These are phyloP conservation scores for Sebastes hopkinsi DNA, from an alignment of 2,797 vertebrate genomes.

Conservation along the genomic window DNA sequence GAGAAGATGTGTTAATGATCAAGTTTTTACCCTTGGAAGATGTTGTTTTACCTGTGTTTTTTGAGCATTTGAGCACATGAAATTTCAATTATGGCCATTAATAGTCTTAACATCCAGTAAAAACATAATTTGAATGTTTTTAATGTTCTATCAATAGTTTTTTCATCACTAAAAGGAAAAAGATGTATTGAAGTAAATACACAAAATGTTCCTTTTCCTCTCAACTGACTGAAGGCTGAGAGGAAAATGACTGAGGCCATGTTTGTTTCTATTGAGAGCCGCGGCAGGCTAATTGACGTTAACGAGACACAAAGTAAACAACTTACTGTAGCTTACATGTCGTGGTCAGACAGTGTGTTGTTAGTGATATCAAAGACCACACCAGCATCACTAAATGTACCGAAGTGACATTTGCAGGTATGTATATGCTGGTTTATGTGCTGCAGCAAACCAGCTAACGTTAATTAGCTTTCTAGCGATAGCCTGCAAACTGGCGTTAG, in stretches of 20 bases:
- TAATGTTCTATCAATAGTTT: background rate
- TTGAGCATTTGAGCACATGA: background rate
- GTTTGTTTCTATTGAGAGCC: background rate
- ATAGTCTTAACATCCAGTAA: background rate
- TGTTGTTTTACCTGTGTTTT: background rate
- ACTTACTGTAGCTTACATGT: background rate
- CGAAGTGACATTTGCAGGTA: too few relatives aligned
- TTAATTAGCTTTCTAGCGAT: too few relatives aligned
- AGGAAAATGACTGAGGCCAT: background rate
- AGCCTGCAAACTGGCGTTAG: too few relatives aligned
- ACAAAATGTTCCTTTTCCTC: background rate
- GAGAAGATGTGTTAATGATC: background rate
- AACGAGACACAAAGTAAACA: background rate
- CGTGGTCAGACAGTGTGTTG: background rate
- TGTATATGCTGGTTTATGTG: too few relatives aligned
- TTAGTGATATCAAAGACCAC: background rate
- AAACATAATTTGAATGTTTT: background rate
- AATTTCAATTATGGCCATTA: background rate
- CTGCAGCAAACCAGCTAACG: too few relatives aligned
- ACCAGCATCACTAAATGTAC: background rate
- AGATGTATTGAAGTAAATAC: background rate
- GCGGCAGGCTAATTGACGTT: background rate
- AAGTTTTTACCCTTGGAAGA: background rate
- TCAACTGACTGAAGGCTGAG: background rate
- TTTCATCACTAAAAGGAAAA: background rate